Percentiles rank a stretch among this genome's conserved stretches.
These are phyloP conservation scores for Bombus breviceps DNA, from an alignment of 1,140 invertebrate genomes.

Conservation along the genomic window DNA sequence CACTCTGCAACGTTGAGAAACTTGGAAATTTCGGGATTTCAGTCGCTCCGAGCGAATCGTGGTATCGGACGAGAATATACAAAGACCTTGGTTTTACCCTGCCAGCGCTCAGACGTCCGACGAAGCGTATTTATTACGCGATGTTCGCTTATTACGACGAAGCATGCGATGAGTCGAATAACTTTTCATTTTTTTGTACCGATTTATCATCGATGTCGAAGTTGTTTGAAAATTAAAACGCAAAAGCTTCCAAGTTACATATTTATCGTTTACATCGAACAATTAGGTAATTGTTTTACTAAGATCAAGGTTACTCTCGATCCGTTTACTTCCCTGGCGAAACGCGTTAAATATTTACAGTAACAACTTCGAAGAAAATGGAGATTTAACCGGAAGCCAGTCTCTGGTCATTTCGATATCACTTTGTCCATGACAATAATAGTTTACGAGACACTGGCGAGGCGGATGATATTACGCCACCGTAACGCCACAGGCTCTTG, in stretches of 20 bases:
- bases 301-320: not conserved
- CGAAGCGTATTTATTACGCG: not conserved
- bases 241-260: no score
- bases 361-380: not conserved
- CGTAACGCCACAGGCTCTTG: slow-evolving; percentile 50
- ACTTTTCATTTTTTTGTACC: no score
- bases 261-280: not conserved
- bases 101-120: no score
- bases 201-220: not conserved
- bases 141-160: not conserved
- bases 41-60: not conserved
- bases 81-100: not conserved
- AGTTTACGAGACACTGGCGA: slow-evolving; percentile 54
- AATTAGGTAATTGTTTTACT: not conserved
- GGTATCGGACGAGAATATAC: not conserved
- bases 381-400: slow-evolving; percentile 46
- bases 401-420: slow-evolving; percentile 40
- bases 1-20: not conserved
- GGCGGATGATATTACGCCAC: slow-evolving; percentile 62
- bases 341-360: not conserved
- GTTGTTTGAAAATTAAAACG: not conserved
- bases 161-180: not conserved
- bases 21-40: slow-evolving; percentile 29
- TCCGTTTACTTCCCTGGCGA: no score
- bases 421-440: slow-evolving; percentile 53